Percentiles rank a stretch among this genome's conserved stretches.
phyloP scores from a whole-genome alignment of 2,113 vertebrate genomes.

The Formicarius rufipectus region DNA sequence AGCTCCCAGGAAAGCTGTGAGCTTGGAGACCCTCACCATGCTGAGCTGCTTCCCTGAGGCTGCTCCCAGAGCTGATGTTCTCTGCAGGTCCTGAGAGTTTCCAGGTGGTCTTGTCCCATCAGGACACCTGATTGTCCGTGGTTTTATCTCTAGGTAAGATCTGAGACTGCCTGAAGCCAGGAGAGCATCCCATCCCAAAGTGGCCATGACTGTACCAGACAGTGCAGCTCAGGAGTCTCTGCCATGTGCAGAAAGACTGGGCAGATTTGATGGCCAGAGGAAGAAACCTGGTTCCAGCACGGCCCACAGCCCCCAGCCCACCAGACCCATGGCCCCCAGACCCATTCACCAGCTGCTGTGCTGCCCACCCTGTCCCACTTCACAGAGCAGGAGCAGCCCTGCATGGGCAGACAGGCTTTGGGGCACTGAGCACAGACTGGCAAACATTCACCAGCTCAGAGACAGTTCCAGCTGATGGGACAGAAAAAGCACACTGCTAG shows the following conservation, averaged over 20 bases:
- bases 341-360: rapidly evolving
- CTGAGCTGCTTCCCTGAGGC: not conserved
- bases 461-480: rapidly evolving
- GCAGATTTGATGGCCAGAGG: not conserved
- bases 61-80: not conserved
- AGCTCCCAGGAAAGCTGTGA: not conserved
- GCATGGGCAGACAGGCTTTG: not conserved
- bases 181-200: not conserved
- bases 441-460: not conserved
- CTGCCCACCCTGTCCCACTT: not conserved
- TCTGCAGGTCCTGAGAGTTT: not conserved
- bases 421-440: not conserved
- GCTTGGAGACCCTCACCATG: rapidly evolving
- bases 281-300: not conserved
- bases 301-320: rapidly evolving
- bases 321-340: rapidly evolving
- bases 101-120: not conserved
- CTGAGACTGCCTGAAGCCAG: rapidly evolving
- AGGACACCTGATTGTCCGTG: rapidly evolving
- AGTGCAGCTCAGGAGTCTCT: not conserved
- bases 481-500: not conserved
- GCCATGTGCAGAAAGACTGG: rapidly evolving
- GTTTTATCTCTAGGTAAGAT: not conserved
- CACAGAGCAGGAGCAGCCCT: not conserved
- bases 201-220: not conserved